phyloP scores from a whole-genome alignment of 30 jellyfish, hydroid and myxozoan genomes.

The Euphysa ruthae region DNA sequence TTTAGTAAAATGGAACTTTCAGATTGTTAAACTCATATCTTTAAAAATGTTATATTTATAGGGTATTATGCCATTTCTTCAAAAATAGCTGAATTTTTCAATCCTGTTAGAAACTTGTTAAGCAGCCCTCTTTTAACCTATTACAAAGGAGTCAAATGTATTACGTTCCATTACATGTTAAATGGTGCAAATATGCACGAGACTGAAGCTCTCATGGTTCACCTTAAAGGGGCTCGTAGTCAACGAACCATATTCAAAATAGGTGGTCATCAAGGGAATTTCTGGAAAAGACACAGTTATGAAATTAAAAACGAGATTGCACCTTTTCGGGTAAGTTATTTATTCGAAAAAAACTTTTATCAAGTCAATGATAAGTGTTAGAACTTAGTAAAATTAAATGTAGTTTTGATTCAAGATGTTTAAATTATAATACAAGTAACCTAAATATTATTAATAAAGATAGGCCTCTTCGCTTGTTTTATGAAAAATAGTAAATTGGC shows the following conservation, averaged over 20 bases:
- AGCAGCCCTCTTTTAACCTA: conserved; percentile 1
- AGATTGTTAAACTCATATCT: no score
- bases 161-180: conserved; percentile 7
- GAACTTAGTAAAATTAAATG: no score
- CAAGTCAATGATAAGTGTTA: no score
- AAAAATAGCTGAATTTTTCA: not conserved
- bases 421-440: no score
- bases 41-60: no score
- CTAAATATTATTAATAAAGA: no score
- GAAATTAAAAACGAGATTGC: not conserved
- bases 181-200: conserved; percentile 18
- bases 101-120: not conserved
- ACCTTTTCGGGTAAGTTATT: conserved; percentile 1
- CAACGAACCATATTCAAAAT: not conserved
- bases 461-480: no score
- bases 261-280: conserved; percentile 33
- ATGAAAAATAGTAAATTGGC: no score
- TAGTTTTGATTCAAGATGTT: no score
- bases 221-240: not conserved
- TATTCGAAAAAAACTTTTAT: no score
- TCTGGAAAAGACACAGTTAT: conserved; percentile 3
- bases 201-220: conserved; percentile 12
- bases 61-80: conserved; percentile 20
- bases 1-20: no score
- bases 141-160: conserved; percentile 9